A percentile compares a stretch with the other conserved stretches of the same genome.
Conservation (phyloP, 1,140 invertebrate genomes). For the Nautilus pompilius region DNA sequence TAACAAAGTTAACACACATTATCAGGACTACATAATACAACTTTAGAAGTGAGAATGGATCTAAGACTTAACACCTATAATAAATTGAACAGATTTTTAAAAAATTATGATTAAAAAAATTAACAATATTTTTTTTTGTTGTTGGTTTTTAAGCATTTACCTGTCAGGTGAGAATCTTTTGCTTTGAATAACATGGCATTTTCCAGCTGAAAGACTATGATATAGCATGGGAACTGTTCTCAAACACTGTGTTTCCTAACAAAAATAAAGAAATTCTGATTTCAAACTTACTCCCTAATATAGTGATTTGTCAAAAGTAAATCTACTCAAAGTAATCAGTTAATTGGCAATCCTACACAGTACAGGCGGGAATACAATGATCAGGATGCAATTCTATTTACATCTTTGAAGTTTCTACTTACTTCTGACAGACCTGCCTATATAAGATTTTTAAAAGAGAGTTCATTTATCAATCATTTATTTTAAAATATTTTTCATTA, state of each 20-base stretch:
- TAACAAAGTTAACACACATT: no score
- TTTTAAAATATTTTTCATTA: no score
- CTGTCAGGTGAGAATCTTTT: slow-evolving; percentile 72
- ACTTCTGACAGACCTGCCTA: not conserved
- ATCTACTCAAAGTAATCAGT: not conserved
- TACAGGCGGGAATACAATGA: not conserved
- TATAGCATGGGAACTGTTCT: slow-evolving; percentile 85
- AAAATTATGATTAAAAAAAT: not conserved
- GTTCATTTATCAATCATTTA: no score
- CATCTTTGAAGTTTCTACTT: not conserved
- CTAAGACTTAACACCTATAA: not conserved
- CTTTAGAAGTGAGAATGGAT: no score
- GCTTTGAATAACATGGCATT: slow-evolving; percentile 77
- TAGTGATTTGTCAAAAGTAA: not conserved
- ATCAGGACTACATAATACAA: no score
- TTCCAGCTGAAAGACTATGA: slow-evolving; percentile 68
- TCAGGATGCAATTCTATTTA: not conserved
- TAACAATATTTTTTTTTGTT: not conserved
- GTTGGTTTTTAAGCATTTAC: slow-evolving; percentile 33
- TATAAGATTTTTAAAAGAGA: no score
- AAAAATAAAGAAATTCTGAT: slow-evolving; percentile 6
- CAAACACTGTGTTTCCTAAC: slow-evolving; percentile 74
- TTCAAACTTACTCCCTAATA: not conserved
- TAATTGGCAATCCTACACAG: not conserved
- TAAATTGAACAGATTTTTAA: not conserved